A percentile compares a stretch with the other conserved stretches of the same genome.
phyloP scores from a whole-genome alignment of 2,113 vertebrate genomes.

The Connochaetes taurinus region DNA sequence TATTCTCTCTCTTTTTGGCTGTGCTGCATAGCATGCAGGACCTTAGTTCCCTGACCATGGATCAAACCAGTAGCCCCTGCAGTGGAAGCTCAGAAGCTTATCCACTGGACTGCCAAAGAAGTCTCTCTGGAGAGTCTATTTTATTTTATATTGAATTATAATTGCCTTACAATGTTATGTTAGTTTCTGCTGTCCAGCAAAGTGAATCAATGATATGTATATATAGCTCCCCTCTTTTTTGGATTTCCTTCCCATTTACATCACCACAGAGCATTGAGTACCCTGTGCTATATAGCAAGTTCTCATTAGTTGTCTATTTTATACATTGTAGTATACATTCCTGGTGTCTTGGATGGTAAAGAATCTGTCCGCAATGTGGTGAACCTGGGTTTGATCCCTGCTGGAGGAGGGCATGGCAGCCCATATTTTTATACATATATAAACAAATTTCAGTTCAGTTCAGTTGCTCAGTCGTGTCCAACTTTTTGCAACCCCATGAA shows the following conservation, averaged over 20 bases:
- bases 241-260: background rate
- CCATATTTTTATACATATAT: background rate
- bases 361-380: background rate
- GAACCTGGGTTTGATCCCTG: background rate
- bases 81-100: background rate
- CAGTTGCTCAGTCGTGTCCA: fast-evolving
- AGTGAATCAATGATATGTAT: background rate
- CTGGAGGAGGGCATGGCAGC: background rate
- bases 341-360: background rate
- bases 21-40: background rate
- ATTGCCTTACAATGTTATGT: background rate
- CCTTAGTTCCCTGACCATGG: background rate
- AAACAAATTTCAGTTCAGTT: background rate
- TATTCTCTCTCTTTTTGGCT: background rate
- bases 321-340: background rate
- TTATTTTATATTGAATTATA: background rate
- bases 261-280: background rate
- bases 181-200: background rate
- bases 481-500: fast-evolving
- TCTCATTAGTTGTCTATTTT: background rate
- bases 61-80: background rate
- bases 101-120: background rate
- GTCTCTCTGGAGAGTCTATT: background rate
- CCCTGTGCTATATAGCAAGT: background rate
- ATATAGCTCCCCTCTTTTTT: background rate